A percentile compares a stretch with the other conserved stretches of the same genome.
Conservation (phyloP, 2,797 vertebrate species). For the Pelochelys cantorii region DNA sequence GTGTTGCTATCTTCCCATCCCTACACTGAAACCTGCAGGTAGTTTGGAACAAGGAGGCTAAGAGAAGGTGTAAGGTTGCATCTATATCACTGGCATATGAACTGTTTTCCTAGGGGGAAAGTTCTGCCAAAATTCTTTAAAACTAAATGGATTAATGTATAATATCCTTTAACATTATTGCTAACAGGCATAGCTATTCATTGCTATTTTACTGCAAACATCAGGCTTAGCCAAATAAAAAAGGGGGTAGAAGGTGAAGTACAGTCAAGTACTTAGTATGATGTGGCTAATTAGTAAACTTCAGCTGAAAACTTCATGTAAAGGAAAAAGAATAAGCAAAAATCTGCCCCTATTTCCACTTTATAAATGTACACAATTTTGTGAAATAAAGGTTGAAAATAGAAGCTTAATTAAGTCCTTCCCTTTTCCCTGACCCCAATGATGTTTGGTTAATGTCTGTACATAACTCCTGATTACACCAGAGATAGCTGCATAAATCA, state of each 20-base stretch:
- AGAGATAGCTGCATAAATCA: accelerated
- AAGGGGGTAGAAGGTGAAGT: conserved; percentile 22
- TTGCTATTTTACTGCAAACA: conserved; percentile 51
- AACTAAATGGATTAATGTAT: conserved; percentile 76
- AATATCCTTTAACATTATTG: conserved; percentile 84
- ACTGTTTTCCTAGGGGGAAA: conserved; percentile 80
- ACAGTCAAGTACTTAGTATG: conserved; percentile 16
- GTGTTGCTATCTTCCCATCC: conserved; percentile 4
- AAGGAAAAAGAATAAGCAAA: neutral
- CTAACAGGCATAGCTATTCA: conserved; percentile 83
- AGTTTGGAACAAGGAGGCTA: conserved; percentile 64
- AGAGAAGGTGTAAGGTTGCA: conserved; percentile 73
- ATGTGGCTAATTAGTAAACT: conserved; percentile 37
- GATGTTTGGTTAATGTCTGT: accelerated
- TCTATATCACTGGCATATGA: conserved; percentile 79
- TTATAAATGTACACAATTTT: accelerated
- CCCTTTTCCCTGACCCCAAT: neutral
- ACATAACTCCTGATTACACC: accelerated
- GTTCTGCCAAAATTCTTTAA: conserved; percentile 80
- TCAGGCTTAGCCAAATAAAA: conserved; percentile 70
- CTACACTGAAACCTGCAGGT: conserved; percentile 38
- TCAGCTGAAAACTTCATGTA: conserved; percentile 39
- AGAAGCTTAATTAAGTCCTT: neutral
- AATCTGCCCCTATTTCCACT: conserved; percentile 22
- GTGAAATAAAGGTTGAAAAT: conserved; percentile 28